These are phyloP conservation scores for Pelodiscus sinensis DNA, from an alignment of 2,113 vertebrate genomes.

Conservation along the genomic window DNA sequence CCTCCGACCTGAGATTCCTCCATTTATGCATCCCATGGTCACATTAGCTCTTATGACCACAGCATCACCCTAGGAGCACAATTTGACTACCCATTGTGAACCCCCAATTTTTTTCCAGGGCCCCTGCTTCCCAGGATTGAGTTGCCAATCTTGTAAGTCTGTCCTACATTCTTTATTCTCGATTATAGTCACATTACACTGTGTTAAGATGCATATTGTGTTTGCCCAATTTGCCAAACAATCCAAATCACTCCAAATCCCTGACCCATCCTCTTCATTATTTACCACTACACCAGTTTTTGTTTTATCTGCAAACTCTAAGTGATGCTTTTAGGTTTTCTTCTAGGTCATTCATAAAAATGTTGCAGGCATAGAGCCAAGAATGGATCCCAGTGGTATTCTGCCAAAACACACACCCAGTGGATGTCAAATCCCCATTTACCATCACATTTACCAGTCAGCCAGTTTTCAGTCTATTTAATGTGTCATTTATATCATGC, in stretches of 20 bases:
- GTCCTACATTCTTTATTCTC: neutral
- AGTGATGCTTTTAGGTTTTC: neutral
- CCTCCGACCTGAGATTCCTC: no score
- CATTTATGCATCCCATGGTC: no score
- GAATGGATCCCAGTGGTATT: neutral
- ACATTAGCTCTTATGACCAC: neutral
- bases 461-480: neutral
- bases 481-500: neutral
- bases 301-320: neutral
- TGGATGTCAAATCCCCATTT: neutral
- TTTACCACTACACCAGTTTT: neutral
- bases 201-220: neutral
- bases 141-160: neutral
- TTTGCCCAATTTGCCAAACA: neutral
- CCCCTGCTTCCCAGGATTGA: neutral
- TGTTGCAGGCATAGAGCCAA: neutral
- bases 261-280: neutral
- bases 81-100: neutral
- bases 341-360: neutral
- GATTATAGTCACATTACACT: neutral
- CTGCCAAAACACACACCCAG: neutral
- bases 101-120: neutral
- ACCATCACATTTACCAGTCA: neutral
- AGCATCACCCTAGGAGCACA: neutral
- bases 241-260: neutral